These are phyloP conservation scores for Listronotus bonariensis DNA, from an alignment of 1,140 invertebrate species.

Conservation along the genomic window DNA sequence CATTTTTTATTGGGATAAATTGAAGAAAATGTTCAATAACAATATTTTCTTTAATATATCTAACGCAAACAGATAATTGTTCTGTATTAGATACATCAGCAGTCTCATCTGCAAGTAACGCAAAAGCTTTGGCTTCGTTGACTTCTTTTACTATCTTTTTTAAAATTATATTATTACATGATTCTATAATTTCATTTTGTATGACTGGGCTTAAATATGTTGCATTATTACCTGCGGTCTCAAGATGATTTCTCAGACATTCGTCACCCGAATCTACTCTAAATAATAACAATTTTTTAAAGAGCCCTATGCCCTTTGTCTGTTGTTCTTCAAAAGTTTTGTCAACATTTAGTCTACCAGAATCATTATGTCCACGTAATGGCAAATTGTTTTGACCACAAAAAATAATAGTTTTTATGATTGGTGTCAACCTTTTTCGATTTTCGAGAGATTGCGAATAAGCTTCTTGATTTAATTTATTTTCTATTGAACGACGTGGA, in stretches of 20 bases:
- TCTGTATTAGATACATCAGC: slow-evolving; percentile 11
- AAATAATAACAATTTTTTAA: neutral
- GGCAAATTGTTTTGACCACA: neutral
- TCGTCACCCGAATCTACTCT: neutral
- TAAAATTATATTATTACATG: slow-evolving; percentile 1
- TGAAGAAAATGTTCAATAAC: no score
- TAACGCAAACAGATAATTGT: slow-evolving; percentile 4
- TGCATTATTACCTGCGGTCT: neutral
- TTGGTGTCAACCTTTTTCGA: neutral
- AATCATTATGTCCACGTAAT: neutral
- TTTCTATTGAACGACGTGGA: no score
- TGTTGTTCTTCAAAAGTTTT: neutral
- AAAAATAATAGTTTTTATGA: neutral
- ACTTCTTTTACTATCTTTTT: slow-evolving; percentile 6
- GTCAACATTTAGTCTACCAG: neutral
- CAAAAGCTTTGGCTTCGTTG: slow-evolving; percentile 5
- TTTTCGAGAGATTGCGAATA: neutral
- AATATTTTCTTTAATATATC: neutral
- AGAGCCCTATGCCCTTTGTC: neutral
- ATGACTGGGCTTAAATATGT: slow-evolving; percentile 12
- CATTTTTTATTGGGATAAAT: no score
- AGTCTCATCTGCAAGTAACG: slow-evolving; percentile 7
- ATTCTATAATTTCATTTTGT: slow-evolving; percentile 13
- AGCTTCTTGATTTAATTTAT: neutral
- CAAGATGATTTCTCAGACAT: no score